These are phyloP conservation scores for Thamnophis elegans DNA, from an alignment of 2,797 vertebrate genomes.

Conservation along the genomic window DNA sequence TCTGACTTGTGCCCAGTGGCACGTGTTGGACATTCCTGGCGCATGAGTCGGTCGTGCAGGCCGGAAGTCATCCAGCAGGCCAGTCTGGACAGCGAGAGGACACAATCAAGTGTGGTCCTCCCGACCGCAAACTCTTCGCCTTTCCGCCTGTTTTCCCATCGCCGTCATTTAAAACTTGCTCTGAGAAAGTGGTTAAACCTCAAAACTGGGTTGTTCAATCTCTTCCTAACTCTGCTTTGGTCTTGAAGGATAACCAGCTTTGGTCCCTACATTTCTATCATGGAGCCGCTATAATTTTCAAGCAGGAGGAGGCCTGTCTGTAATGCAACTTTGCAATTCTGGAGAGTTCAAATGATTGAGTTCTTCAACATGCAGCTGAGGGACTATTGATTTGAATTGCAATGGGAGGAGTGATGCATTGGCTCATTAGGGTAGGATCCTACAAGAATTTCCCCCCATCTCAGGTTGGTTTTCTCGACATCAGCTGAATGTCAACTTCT, in stretches of 20 bases:
- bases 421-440: too few species aligned
- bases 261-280: background rate
- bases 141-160: background rate
- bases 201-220: background rate
- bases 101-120: background rate
- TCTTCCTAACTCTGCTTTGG: background rate
- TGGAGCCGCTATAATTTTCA: background rate
- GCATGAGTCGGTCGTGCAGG: background rate
- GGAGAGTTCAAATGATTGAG: background rate
- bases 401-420: background rate
- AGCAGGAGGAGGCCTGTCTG: rapidly evolving
- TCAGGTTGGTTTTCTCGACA: background rate
- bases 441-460: background rate
- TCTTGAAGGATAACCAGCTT: background rate
- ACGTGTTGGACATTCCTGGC: background rate
- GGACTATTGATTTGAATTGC: background rate
- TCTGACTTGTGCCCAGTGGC: background rate
- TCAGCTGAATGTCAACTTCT: background rate
- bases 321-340: background rate
- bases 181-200: background rate
- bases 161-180: background rate
- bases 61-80: background rate
- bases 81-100: rapidly evolving
- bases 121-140: background rate
- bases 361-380: background rate